phyloP scores from a whole-genome alignment of 1,140 invertebrate genomes.

The Trialeurodes vaporariorum region DNA sequence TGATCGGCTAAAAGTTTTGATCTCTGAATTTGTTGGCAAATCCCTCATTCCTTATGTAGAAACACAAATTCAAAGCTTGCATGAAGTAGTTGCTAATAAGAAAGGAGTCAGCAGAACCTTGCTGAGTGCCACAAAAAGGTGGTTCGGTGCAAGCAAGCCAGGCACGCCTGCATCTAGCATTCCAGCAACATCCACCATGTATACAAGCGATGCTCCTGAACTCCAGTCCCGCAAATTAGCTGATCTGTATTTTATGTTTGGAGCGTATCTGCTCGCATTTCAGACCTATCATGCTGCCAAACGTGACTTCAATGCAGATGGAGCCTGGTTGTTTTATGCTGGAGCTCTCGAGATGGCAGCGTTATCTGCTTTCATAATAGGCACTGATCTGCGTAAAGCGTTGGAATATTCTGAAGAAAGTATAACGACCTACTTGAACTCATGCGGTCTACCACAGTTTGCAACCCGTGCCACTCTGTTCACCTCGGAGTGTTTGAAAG shows the following conservation, averaged over 20 bases:
- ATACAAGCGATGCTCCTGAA: slow-evolving; percentile 80
- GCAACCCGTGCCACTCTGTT: slow-evolving; percentile 81
- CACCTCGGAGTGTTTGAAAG: slow-evolving; percentile 74
- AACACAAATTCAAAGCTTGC: slow-evolving; percentile 65
- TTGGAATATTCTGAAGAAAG: slow-evolving; percentile 89
- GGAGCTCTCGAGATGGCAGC: slow-evolving; percentile 93
- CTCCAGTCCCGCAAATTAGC: slow-evolving; percentile 82
- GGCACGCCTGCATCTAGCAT: slow-evolving; percentile 46
- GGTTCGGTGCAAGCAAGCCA: slow-evolving; percentile 83
- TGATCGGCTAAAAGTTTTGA: slow-evolving; percentile 68
- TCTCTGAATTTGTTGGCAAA: slow-evolving; percentile 78
- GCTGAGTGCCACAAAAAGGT: slow-evolving; percentile 85
- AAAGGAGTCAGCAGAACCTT: slow-evolving; percentile 86
- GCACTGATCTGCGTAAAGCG: slow-evolving; percentile 55
- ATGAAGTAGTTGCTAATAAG: slow-evolving; percentile 73
- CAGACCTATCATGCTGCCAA: slow-evolving; percentile 91
- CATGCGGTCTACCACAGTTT: slow-evolving; percentile 78
- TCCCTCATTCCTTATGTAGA: slow-evolving; percentile 84
- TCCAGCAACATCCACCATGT: slow-evolving; percentile 69
- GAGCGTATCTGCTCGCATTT: slow-evolving; percentile 84
- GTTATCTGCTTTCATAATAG: slow-evolving; percentile 80
- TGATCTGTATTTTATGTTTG: slow-evolving; percentile 93
- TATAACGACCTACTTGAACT: slow-evolving; percentile 76
- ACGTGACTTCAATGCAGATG: slow-evolving; percentile 89
- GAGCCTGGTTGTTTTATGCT: slow-evolving; percentile 94